These are phyloP conservation scores for Thysanoteuthis rhombus DNA, from an alignment of 2,888 invertebrate species.

Conservation along the genomic window DNA sequence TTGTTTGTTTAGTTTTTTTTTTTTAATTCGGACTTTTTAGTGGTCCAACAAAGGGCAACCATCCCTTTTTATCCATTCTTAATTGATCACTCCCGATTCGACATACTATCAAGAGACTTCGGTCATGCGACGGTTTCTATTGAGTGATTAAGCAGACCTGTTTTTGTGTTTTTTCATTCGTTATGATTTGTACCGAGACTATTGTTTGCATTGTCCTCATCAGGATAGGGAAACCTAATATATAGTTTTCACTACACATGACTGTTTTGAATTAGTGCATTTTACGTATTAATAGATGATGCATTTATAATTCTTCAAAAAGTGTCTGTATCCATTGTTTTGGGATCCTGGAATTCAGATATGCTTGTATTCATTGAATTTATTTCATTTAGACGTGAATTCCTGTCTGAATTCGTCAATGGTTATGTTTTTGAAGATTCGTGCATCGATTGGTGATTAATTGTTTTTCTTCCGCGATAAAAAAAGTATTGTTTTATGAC, in stretches of 20 bases:
- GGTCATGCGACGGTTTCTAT: no score
- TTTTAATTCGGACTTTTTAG: no score
- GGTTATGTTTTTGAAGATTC: background rate
- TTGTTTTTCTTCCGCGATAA: background rate
- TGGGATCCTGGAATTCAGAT: background rate
- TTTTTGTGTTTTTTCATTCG: background rate
- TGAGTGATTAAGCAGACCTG: no score
- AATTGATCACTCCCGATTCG: no score
- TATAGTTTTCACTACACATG: background rate
- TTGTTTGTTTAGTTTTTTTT: no score
- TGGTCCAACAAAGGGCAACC: no score
- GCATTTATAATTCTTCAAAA: background rate
- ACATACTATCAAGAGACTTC: no score
- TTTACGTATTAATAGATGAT: background rate
- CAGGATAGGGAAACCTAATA: background rate
- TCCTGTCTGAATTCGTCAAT: background rate
- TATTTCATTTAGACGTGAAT: background rate
- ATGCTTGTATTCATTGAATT: background rate
- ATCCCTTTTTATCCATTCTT: no score
- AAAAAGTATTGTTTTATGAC: background rate
- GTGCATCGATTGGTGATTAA: background rate
- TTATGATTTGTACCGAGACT: background rate
- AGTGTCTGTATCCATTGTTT: background rate
- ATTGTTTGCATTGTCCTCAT: background rate
- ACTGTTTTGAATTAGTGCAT: background rate